Percentiles rank a stretch among this genome's conserved stretches.
Evolutionary conservation across 23 tunicate genomes (phyloP).

Genomic region (Trididemnum clinides): DNA sequence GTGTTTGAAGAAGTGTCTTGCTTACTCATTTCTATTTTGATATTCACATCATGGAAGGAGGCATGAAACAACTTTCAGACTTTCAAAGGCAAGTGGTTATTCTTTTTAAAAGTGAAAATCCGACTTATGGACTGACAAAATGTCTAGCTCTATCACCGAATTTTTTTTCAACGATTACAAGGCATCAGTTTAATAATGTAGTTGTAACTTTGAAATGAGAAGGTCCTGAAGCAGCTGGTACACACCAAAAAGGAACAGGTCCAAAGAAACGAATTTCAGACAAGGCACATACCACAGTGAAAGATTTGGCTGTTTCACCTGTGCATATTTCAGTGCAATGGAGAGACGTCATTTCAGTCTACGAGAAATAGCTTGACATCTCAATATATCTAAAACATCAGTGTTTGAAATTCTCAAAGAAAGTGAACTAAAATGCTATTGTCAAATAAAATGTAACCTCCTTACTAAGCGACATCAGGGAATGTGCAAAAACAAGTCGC

Average conservation of each 20-base stretch:
- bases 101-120: too few relatives aligned
- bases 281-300: conserved; percentile 31
- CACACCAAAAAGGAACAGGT: conserved; percentile 39
- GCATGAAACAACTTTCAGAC: too few relatives aligned
- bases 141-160: too few relatives aligned
- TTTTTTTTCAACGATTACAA: conserved; percentile 26
- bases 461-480: conserved; percentile 38
- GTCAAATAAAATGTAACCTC: conserved; percentile 39
- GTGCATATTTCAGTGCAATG: conserved; percentile 27
- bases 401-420: conserved; percentile 41
- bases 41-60: too few relatives aligned
- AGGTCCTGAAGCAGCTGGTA: conserved; percentile 32
- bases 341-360: conserved; percentile 33
- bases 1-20: too few relatives aligned
- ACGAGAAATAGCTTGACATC: conserved; percentile 36
- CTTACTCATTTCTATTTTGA: too few relatives aligned
- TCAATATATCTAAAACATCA: conserved; percentile 34
- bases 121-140: too few relatives aligned
- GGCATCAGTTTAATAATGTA: conserved; percentile 29
- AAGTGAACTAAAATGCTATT: conserved; percentile 35
- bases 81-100: too few relatives aligned
- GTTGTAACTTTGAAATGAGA: conserved; percentile 32
- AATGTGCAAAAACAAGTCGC: conserved; percentile 39
- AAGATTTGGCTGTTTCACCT: conserved; percentile 40
- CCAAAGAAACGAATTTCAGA: conserved; percentile 37